Base-by-base conservation (phyloP, 2,113 vertebrate species). In the Rhodinocichla rosea region DNA sequence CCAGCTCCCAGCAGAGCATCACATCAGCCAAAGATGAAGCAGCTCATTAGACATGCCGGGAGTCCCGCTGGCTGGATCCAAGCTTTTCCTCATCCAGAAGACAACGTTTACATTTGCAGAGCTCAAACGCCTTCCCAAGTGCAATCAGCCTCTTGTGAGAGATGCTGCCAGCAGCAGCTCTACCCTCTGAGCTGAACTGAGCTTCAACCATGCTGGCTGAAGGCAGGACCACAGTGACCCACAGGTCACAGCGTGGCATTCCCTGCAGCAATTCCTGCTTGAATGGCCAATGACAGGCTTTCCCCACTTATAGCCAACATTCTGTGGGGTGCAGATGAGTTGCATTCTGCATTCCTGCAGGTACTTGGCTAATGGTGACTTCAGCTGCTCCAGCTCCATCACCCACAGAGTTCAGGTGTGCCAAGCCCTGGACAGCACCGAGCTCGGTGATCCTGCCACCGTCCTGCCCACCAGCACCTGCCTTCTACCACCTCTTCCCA, bases 361-460 rank as follows among this genome's bases (percentile, higher is more conserved):
- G 83, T 56, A 17, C 44, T 44, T 6, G 73, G 83, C 60, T 35
- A 40, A 13, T 0, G 2, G 23, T 17, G 50, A 64, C n/a, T 40
- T 57, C 77, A 44, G 8, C 39, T 33, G n/a, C 33, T 80, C n/a
- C 87, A 87, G 33, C 27, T 59, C 50, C 55, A 21, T 10, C 4
- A 1, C 57, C 65, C 11, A 13, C 0, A 0, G 32, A 65, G 50
- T 23, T 65, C 50, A 56, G 0, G 0, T 3, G 20, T 64, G 71
- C 62, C 69, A 71, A 91, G 44, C 22, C 45, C 49, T n/a, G 56
- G 53, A 63, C 1, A 2, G 13, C 5, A 0, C 27, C 0, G 0
- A 75, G 35, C 60, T 70, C 0, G 0, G 44, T 4, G 8, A 33
- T 75, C 39, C 63, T 45, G 40, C 11, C 73, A 28, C 55, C 28